Percentiles rank a stretch among this genome's conserved stretches.
phyloP scores from a whole-genome alignment of 2,888 invertebrate genomes.

The Cacoxenus indagator region DNA sequence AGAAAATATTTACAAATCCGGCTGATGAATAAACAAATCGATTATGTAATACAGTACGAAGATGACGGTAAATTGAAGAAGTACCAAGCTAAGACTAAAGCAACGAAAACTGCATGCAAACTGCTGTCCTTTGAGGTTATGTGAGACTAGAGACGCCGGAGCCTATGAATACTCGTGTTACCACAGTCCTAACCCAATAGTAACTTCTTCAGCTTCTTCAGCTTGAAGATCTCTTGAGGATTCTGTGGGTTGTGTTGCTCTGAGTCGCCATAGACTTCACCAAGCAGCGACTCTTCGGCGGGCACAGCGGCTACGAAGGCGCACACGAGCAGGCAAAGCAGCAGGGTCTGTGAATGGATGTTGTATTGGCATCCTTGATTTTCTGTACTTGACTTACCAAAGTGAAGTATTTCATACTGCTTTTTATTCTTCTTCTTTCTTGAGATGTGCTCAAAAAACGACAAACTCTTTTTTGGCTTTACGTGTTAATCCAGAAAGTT shows the following conservation, averaged over 20 bases:
- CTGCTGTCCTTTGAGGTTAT: neutral
- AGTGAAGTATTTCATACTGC: slow-evolving; percentile 58
- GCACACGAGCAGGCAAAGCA: slow-evolving; percentile 59
- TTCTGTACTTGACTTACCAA: slow-evolving; percentile 58
- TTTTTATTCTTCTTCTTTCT: slow-evolving; percentile 18
- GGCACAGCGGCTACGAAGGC: slow-evolving; percentile 64
- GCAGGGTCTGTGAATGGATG: slow-evolving; percentile 54
- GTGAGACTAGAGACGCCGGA: slow-evolving; percentile 41
- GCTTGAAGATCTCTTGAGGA: slow-evolving; percentile 66
- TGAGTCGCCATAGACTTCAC: slow-evolving; percentile 58
- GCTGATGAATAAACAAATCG: neutral
- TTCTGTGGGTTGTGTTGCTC: slow-evolving; percentile 65
- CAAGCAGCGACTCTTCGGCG: slow-evolving; percentile 61
- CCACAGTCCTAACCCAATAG: slow-evolving; percentile 60
- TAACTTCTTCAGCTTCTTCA: slow-evolving; percentile 69
- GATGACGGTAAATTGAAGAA: neutral
- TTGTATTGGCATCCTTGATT: neutral
- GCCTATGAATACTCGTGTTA: slow-evolving; percentile 2
- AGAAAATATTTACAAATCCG: neutral
- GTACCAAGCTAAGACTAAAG: neutral
- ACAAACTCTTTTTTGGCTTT: slow-evolving; percentile 34
- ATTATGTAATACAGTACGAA: too few species aligned
- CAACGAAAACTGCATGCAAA: neutral
- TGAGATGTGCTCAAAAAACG: neutral
- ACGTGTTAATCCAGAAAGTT: slow-evolving; percentile 50